phyloP scores from a whole-genome alignment of 2,797 vertebrate species.

The Echiichthys vipera region DNA sequence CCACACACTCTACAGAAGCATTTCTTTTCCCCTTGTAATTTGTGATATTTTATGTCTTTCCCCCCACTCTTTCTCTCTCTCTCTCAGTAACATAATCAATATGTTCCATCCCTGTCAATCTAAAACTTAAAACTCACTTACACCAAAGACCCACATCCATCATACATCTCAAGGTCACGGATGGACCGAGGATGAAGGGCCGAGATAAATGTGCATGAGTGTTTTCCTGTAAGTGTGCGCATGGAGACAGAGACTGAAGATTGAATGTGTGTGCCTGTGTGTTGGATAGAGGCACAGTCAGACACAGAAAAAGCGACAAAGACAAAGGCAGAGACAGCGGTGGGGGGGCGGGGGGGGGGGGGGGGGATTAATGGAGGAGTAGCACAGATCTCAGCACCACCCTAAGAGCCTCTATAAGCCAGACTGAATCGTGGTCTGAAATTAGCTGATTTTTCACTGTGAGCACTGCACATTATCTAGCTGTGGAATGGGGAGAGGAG shows the following conservation, averaged over 20 bases:
- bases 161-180: slow-evolving; percentile 80
- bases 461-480: slow-evolving; percentile 77
- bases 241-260: slow-evolving; percentile 37
- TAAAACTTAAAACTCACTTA: slow-evolving; percentile 78
- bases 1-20: slow-evolving; percentile 33
- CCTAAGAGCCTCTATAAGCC: slow-evolving; percentile 78
- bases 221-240: slow-evolving; percentile 66
- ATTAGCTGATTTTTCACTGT: slow-evolving; percentile 83
- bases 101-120: slow-evolving; percentile 73
- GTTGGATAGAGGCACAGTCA: slow-evolving; percentile 47
- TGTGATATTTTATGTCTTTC: slow-evolving; percentile 61
- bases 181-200: slow-evolving; percentile 62
- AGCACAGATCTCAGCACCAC: slow-evolving; percentile 75
- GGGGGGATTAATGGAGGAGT: slow-evolving; percentile 71
- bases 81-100: slow-evolving; percentile 72
- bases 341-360: slow-evolving; percentile 62
- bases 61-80: slow-evolving; percentile 13
- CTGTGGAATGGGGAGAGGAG: slow-evolving; percentile 67
- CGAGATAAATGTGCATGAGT: slow-evolving; percentile 70
- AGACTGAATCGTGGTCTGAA: slow-evolving; percentile 79
- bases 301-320: slow-evolving; percentile 64
- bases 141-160: slow-evolving; percentile 75
- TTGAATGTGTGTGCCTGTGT: slow-evolving; percentile 52
- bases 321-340: slow-evolving; percentile 66
- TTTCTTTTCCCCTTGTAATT: slow-evolving; percentile 50